Conservation (phyloP, 2,797 vertebrate genomes). For the Loriculus beryllinus region DNA sequence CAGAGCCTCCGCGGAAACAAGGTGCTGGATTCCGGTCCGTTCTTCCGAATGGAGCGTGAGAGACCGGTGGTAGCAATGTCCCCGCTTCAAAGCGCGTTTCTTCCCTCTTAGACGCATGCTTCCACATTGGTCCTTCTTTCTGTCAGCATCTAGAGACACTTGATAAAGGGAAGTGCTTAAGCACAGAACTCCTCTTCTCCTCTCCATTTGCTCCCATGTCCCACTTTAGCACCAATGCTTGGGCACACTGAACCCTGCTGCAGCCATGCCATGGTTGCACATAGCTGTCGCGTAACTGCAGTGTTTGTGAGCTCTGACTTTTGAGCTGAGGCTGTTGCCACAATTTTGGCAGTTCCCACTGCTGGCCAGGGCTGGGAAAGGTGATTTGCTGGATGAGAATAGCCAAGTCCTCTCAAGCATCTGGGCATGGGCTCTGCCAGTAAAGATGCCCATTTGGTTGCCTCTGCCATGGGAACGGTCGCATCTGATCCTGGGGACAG, state of each 20-base stretch:
- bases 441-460: rapidly evolving
- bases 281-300: not conserved
- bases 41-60: no score
- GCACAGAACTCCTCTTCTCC: rapidly evolving
- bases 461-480: rapidly evolving
- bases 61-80: not conserved
- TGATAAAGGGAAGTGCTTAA: not conserved
- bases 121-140: not conserved
- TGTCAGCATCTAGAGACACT: not conserved
- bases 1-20: rapidly evolving
- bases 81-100: rapidly evolving
- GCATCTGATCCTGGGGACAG: not conserved
- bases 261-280: no score
- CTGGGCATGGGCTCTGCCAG: rapidly evolving
- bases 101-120: rapidly evolving
- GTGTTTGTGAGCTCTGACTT: not conserved
- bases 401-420: not conserved
- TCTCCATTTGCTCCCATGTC: rapidly evolving
- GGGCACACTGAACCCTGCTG: not conserved
- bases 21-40: rapidly evolving
- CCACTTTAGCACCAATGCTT: no score
- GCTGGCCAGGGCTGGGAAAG: not conserved
- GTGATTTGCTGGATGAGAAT: not conserved
- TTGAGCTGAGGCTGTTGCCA: not conserved
- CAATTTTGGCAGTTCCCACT: not conserved